Conservation (phyloP, 2,113 vertebrate species). For the Ptyas mucosa region DNA sequence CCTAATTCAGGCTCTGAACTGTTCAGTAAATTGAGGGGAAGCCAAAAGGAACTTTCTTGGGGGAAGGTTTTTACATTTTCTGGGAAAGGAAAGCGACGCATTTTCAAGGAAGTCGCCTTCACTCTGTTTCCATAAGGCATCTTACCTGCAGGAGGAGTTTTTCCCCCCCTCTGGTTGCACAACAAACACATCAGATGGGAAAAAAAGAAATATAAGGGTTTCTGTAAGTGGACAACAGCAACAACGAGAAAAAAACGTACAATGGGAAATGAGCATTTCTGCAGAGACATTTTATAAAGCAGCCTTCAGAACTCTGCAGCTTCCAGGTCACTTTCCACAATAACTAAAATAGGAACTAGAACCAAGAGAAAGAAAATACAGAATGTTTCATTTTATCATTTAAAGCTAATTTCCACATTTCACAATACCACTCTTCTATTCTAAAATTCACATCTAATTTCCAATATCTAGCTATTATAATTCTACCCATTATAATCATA, state of each 20-base stretch:
- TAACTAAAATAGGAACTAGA: not conserved
- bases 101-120: constrained; percentile 55
- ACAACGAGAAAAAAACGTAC: not conserved
- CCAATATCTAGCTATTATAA: too few relatives aligned
- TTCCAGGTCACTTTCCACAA: not conserved
- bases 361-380: not conserved
- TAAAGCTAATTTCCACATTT: too few relatives aligned
- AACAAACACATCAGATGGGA: constrained; percentile 57
- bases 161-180: constrained; percentile 30
- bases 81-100: constrained; percentile 55
- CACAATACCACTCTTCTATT: too few relatives aligned
- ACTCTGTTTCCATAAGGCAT: constrained; percentile 45
- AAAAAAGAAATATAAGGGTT: constrained; percentile 39
- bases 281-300: not conserved
- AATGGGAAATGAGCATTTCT: not conserved
- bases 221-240: constrained; percentile 29
- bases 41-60: constrained; percentile 51
- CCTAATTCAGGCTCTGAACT: constrained; percentile 45
- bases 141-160: constrained; percentile 57
- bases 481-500: too few relatives aligned
- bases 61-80: constrained; percentile 34
- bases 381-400: too few relatives aligned
- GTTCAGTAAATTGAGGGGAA: constrained; percentile 51
- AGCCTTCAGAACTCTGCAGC: accelerated
- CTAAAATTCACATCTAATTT: too few relatives aligned